Evolutionary conservation across 2,888 invertebrate genomes (phyloP), one percentile per base, ranked within the genome.

Genomic region (Dugesia japonica): DNA sequence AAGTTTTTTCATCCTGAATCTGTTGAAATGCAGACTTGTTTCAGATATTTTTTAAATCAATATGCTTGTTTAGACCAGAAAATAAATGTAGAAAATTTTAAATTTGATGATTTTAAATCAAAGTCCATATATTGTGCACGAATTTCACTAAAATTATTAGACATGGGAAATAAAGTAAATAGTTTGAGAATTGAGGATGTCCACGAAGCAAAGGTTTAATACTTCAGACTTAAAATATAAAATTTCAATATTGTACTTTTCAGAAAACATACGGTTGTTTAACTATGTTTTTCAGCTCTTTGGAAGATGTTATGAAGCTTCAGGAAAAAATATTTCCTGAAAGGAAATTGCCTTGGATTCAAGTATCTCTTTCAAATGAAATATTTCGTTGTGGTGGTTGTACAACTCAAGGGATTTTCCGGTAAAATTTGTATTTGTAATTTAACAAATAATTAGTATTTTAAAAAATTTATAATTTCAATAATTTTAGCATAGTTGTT

Each of bases 291-390:
- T 27, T 27, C 31, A 72, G 72, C n/a, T 28, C 72, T 26, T 28
- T 72, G 31, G 72, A 72, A 27, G 72, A 72, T 1, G 72, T 72
- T 27, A 72, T 72, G 72, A 15, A 28, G 13, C 7, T 72, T 28
- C 72, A 72, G 28, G 20, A 27, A 20, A 7, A 17, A 28, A 1
- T 72, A 20, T 72, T 72, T 28, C 72, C 72, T 7, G 72, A 72
- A 1, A 23, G 72, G 7, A n/a, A 20, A 72, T 72, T 72, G 23
- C 72, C 72, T 26, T 72, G 72, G 72, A 72, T 72, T 13, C 72
- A 72, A 27, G 72, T 72, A 7, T 7, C 31, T 72, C n/a, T 72
- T 7, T 72, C 72, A 27, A 26, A 72, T 13, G 72, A 72, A 23
- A 28, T 72, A 7, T 28, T 72, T 23, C 27, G 72, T 15, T 28